Base-by-base conservation (phyloP, 2,888 invertebrate species). In the Ectropis crepuscularia region DNA sequence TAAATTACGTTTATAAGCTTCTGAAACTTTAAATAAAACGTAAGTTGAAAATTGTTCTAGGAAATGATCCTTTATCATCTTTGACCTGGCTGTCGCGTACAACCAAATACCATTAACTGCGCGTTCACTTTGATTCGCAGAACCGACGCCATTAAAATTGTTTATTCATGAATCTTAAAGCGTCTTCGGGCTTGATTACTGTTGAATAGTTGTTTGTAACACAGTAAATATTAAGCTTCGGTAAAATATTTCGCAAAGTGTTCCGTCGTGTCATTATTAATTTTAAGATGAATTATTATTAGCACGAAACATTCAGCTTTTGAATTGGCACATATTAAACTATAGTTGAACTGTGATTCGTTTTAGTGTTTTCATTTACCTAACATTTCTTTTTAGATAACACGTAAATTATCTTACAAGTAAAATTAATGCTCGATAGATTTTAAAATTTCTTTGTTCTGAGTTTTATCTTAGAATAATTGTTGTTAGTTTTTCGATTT, bases 151-250 rank as follows among this genome's bases (percentile, higher is more conserved):
- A 63, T 63, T 68, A 63, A 61, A 61, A 42, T 54, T 62, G 57
- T 66, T 58, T 62, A 66, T 58, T 65, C 63, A 58, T 65, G 61
- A 65, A 41, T 49, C 57, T 65, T 46, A 53, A 59, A 63, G 42
- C 45, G 49, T 55, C 49, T 45, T 9, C 46, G 6, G 39, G 51
- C 43, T 51, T 53, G 36, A 59, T 59, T 51, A 46, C 39, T 11
- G 8, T 39, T 6, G 12, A 51, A 53, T 57, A 51, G 46, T 46
- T 51, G 6, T 28, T 28, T 28, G 7, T 28, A 9, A 39, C 38
- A 37, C 47, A 47, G 47, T 42, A 36, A 47, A 47, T 9, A 2
- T 28, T 28, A 28, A 28, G 16, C 16, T 28, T 28, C 4, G 16
- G 16, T 28, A 28, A 28, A 28, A 28, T 28, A 28, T 28, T 28